These are phyloP conservation scores for Cheilosia variabilis DNA, from an alignment of 2,888 invertebrate species.

Conservation along the genomic window DNA sequence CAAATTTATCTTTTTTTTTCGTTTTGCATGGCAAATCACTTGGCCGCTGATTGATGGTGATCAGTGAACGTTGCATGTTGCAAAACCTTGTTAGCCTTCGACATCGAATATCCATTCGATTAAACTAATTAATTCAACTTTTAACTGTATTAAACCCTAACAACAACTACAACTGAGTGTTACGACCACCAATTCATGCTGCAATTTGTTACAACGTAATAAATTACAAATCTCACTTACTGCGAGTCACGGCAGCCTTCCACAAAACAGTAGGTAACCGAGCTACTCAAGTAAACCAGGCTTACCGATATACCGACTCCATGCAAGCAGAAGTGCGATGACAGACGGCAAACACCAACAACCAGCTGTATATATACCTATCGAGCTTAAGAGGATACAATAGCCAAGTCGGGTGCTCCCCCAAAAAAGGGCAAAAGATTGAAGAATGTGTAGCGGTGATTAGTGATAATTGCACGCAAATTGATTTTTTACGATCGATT, in stretches of 20 bases:
- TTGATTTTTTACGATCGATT: conserved; percentile 75
- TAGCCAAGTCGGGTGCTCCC: conserved; percentile 26
- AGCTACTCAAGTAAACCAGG: conserved; percentile 6
- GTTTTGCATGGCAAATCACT: conserved; percentile 38
- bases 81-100: conserved; percentile 73
- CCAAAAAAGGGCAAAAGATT: conserved; percentile 73
- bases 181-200: conserved; percentile 45
- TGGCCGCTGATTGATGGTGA: conserved; percentile 34
- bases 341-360: conserved; percentile 17
- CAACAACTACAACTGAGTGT: conserved; percentile 4
- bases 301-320: conserved; percentile 2
- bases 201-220: conserved; percentile 71
- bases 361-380: neutral
- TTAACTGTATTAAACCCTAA: conserved; percentile 30
- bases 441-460: conserved; percentile 74
- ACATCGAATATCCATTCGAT: conserved; percentile 70
- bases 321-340: conserved; percentile 23
- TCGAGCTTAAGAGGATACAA: conserved; percentile 51
- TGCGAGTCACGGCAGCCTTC: conserved; percentile 55
- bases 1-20: neutral
- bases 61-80: conserved; percentile 42
- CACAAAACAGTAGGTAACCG: conserved; percentile 43
- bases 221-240: conserved; percentile 70
- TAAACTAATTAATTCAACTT: conserved; percentile 68
- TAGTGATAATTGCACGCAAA: conserved; percentile 75